phyloP scores from a whole-genome alignment of 1,140 invertebrate species.

The Homarus americanus region DNA sequence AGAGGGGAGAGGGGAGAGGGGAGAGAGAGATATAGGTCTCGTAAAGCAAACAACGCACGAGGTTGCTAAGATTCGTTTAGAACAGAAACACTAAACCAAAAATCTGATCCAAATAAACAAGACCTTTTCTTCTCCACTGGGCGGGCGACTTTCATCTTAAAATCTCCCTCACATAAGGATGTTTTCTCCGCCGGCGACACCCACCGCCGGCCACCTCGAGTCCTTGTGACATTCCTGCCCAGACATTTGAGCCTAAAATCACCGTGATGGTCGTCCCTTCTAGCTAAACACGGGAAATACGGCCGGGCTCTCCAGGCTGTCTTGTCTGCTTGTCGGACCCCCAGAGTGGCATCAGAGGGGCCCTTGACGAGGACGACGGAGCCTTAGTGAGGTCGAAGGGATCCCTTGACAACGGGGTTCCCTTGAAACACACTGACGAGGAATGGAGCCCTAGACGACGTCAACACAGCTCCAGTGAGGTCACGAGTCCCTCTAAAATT shows the following conservation, averaged over 20 bases:
- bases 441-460: too few species aligned
- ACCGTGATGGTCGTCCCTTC: slow-evolving; percentile 37
- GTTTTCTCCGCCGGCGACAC: neutral
- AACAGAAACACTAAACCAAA: neutral
- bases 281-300: slow-evolving; percentile 44
- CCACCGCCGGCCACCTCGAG: neutral
- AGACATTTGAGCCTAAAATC: slow-evolving; percentile 62
- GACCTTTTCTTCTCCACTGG: neutral
- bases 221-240: slow-evolving; percentile 51
- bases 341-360: neutral
- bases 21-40: too few species aligned
- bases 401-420: too few species aligned
- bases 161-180: neutral
- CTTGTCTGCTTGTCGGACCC: slow-evolving; percentile 13
- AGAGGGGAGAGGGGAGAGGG: too few species aligned
- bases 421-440: too few species aligned
- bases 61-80: neutral
- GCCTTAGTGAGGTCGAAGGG: neutral
- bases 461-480: too few species aligned
- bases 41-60: neutral
- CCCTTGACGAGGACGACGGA: neutral
- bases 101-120: slow-evolving; percentile 12
- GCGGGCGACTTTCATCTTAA: neutral
- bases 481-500: too few species aligned
- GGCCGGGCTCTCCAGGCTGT: slow-evolving; percentile 31